These are phyloP conservation scores for Mythimna ferrago DNA, from an alignment of 2,888 invertebrate species.

Conservation along the genomic window DNA sequence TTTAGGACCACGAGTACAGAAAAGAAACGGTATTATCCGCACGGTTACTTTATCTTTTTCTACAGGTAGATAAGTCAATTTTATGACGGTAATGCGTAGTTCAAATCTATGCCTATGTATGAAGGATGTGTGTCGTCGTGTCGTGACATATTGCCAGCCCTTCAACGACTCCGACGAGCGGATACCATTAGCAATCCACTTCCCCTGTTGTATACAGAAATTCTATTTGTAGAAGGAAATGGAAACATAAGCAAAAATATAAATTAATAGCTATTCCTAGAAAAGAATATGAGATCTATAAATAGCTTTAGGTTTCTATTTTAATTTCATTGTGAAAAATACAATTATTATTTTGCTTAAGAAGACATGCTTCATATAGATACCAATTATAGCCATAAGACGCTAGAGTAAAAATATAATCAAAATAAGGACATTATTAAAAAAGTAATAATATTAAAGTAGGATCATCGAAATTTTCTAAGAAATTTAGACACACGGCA, in stretches of 20 bases:
- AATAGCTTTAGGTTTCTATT: not conserved
- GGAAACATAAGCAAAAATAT: not conserved
- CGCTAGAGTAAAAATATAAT: not conserved
- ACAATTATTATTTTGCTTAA: not conserved
- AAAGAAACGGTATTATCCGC: too few relatives aligned
- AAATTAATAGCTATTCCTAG: not conserved
- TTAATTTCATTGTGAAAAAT: not conserved
- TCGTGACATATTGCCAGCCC: constrained; percentile 29
- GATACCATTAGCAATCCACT: constrained; percentile 57
- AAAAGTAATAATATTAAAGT: not conserved
- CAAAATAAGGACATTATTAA: not conserved
- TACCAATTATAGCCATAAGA: not conserved
- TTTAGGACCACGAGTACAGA: too few relatives aligned
- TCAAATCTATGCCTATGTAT: not conserved
- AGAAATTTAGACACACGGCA: too few relatives aligned
- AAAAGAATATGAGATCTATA: not conserved
- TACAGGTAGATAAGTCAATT: too few relatives aligned
- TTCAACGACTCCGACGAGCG: constrained; percentile 32
- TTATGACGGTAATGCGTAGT: not conserved
- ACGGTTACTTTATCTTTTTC: too few relatives aligned
- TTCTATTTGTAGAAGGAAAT: constrained; percentile 40
- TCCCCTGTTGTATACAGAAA: constrained; percentile 47
- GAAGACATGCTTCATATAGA: not conserved
- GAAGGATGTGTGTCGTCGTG: constrained; percentile 17
- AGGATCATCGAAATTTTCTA: too few relatives aligned